Evolutionary conservation across 2,888 invertebrate species (phyloP).

Genomic region (Neria commutata): DNA sequence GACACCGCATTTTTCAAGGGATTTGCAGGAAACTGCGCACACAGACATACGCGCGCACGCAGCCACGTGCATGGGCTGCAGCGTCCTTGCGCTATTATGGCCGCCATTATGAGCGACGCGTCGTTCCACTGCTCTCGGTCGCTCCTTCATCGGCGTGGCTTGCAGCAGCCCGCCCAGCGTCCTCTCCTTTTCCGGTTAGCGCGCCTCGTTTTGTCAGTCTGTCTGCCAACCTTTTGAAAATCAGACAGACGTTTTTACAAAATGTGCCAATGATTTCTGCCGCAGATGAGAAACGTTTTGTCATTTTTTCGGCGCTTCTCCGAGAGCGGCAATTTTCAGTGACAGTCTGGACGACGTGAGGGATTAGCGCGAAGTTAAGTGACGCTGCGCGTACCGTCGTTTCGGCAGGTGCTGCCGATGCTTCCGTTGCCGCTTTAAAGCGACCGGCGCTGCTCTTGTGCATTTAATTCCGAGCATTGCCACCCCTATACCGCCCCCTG

Average conservation of each 20-base stretch:
- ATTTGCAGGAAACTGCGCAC: slow-evolving; percentile 30
- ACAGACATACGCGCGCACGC: slow-evolving; percentile 21
- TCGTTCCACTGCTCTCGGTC: background rate
- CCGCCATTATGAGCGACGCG: background rate
- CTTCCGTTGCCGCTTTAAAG: too few relatives aligned
- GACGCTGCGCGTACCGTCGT: slow-evolving; percentile 9
- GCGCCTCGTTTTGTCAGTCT: too few relatives aligned
- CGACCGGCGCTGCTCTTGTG: too few relatives aligned
- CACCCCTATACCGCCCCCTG: background rate
- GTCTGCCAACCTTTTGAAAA: too few relatives aligned
- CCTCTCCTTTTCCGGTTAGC: background rate
- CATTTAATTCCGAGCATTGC: too few relatives aligned
- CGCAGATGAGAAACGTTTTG: background rate
- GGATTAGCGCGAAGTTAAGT: background rate
- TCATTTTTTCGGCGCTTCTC: slow-evolving; percentile 4
- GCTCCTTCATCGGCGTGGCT: too few relatives aligned
- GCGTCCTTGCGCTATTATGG: slow-evolving; percentile 2
- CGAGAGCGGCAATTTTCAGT: background rate
- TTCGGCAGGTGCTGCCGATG: too few relatives aligned
- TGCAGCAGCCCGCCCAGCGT: too few relatives aligned
- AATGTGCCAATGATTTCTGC: slow-evolving; percentile 4
- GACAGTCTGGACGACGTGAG: background rate
- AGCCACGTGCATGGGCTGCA: background rate
- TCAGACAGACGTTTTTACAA: background rate
- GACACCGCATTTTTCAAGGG: slow-evolving; percentile 26